Base-by-base conservation (phyloP, 2,797 vertebrate species). In the Poeciliopsis paucimaculata region DNA sequence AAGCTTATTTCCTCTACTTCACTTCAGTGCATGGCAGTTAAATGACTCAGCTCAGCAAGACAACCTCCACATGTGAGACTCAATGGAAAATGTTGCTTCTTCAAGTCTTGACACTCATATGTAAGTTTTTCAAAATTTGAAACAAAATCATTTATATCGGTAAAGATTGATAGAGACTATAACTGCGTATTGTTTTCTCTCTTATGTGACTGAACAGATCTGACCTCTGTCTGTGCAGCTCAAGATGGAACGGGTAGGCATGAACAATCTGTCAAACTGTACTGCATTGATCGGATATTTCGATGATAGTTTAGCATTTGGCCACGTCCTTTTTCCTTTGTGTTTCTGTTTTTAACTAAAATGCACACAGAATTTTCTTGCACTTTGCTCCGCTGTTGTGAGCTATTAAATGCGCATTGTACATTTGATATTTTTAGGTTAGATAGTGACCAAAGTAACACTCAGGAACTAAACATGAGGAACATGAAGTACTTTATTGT, bases 21-120 rank as follows among this genome's bases (percentile, higher is more conserved):
- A 60, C 78, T 36, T 57, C 85, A 51, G 74, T 36, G 1, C 57
- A 62, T 39, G 45, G 75, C 72, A 84, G 28, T 70, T 78, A 26
- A 2, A 85, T 76, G 71, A 86, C 28, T 89, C 79, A 77, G 57
- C 66, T 41, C 75, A 5, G 82, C 36, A 81, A 20, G 82, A 49
- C 64, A 43, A 73, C 26, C 60, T 84, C 77, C 84, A 11, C 79
- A 86, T 47, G 34, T 84, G 72, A 64, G 71, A 20, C 70, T 88
- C 45, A 75, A 85, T 87, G 87, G 81, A 93, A 93, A 79, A 95
- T 95, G 93, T 79, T 79, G 84, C 34, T 87, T 34, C 28, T 77
- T 8, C 80, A 71, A 53, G 55, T 92, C 82, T 71, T 90, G 55
- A 0, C 66, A 84, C 60, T 92, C 39, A 75, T 91, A 13, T 90